These are phyloP conservation scores for Siniperca obscura DNA, from an alignment of 2,797 vertebrate genomes.

Conservation along the genomic window DNA sequence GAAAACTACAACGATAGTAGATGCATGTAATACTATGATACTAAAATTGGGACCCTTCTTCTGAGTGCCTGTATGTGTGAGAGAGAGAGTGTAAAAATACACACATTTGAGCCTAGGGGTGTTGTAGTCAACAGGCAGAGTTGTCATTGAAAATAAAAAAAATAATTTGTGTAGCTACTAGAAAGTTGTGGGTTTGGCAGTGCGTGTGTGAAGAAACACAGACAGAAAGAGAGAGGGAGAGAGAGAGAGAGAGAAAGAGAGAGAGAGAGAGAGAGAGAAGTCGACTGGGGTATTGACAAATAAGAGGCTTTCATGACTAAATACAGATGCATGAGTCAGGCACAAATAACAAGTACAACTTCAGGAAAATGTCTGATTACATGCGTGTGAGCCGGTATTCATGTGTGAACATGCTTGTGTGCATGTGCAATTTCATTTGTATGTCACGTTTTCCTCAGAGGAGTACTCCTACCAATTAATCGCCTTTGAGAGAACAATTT, in stretches of 20 bases:
- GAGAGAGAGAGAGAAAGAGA: conserved; percentile 15
- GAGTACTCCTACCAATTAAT: conserved; percentile 33
- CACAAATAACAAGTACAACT: no score
- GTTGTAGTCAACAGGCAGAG: conserved; percentile 34
- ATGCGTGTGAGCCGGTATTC: conserved; percentile 20
- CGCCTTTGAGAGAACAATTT: conserved; percentile 27
- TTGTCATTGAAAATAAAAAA: conserved; percentile 15
- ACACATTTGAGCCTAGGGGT: conserved; percentile 15
- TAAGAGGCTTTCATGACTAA: conserved; percentile 36
- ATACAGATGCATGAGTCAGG: conserved; percentile 44
- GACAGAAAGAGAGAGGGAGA: conserved; percentile 26
- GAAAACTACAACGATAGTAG: conserved; percentile 3
- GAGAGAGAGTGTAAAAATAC: conserved; percentile 36
- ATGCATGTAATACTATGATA: conserved; percentile 5
- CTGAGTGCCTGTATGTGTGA: conserved; percentile 1
- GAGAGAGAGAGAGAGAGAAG: conserved; percentile 17
- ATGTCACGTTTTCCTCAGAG: conserved; percentile 30
- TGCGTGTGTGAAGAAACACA: not conserved
- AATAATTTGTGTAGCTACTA: conserved; percentile 6
- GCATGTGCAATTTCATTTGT: conserved; percentile 16
- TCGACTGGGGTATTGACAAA: conserved; percentile 13
- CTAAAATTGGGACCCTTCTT: conserved; percentile 5
- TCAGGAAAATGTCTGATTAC: conserved; percentile 18
- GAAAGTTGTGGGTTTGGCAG: conserved; percentile 20
- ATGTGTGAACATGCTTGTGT: conserved; percentile 26